A percentile compares a stretch with the other conserved stretches of the same genome.
Conservation (phyloP, 1,140 invertebrate genomes). For the Phortica variegata region DNA sequence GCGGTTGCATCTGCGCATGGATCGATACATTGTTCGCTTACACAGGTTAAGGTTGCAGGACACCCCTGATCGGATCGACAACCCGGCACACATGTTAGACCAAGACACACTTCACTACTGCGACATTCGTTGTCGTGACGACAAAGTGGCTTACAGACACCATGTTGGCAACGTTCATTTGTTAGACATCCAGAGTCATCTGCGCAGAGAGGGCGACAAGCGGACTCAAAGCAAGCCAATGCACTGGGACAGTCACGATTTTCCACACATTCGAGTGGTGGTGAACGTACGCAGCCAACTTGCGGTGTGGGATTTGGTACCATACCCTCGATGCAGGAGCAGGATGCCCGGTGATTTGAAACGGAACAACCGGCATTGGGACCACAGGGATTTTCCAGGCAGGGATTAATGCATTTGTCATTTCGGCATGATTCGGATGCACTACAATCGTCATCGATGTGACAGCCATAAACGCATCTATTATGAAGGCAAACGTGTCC, state of each 20-base stretch:
- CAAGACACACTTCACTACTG: conserved; percentile 80
- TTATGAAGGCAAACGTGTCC: conserved; percentile 85
- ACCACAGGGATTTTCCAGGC: conserved; percentile 74
- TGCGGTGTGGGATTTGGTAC: conserved; percentile 82
- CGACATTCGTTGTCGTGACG: conserved; percentile 77
- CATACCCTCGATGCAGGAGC: conserved; percentile 74
- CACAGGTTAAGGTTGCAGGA: conserved; percentile 67
- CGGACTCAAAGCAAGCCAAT: conserved; percentile 69
- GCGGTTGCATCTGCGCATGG: conserved; percentile 72
- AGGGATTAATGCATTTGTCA: conserved; percentile 80
- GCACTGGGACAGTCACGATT: conserved; percentile 73
- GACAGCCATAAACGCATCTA: conserved; percentile 82
- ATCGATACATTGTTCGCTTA: conserved; percentile 75
- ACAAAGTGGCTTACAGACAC: conserved; percentile 72
- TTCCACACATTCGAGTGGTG: conserved; percentile 68
- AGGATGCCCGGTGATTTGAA: conserved; percentile 77
- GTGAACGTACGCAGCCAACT: conserved; percentile 77
- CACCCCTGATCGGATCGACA: conserved; percentile 82
- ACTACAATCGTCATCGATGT: conserved; percentile 82
- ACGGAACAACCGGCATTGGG: conserved; percentile 81
- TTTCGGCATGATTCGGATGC: conserved; percentile 76
- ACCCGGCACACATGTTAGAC: conserved; percentile 73
- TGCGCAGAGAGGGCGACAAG: conserved; percentile 76
- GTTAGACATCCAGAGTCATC: conserved; percentile 72
- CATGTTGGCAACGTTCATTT: conserved; percentile 75